A percentile compares a stretch with the other conserved stretches of the same genome.
These are phyloP conservation scores for Orthonyx spaldingii DNA, from an alignment of 2,113 vertebrate genomes.

Conservation along the genomic window DNA sequence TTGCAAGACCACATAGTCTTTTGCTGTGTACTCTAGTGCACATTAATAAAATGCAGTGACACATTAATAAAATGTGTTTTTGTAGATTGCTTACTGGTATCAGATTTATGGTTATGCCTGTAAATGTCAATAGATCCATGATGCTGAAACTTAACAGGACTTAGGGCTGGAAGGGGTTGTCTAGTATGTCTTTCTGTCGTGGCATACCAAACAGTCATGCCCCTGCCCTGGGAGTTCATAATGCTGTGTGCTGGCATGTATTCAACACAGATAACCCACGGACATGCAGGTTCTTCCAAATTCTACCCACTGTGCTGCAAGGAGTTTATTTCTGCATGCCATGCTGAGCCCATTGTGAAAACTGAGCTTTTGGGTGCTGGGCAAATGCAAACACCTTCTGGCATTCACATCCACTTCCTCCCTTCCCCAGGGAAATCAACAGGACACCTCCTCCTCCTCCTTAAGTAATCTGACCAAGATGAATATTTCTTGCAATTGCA, in stretches of 20 bases:
- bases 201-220: not conserved
- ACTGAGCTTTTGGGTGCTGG: fast-evolving
- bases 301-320: not conserved
- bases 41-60: constrained; percentile 48
- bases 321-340: not conserved
- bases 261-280: not conserved
- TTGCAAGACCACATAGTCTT: not conserved
- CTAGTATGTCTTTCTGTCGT: not conserved
- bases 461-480: not conserved
- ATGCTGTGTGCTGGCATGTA: not conserved
- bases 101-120: constrained; percentile 13
- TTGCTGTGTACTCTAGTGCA: constrained; percentile 1
- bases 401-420: not conserved
- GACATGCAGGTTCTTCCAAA: not conserved
- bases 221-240: not conserved
- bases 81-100: not conserved
- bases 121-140: not conserved
- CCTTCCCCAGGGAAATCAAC: not conserved
- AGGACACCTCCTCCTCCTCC: not conserved
- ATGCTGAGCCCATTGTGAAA: not conserved
- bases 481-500: not conserved
- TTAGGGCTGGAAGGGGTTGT: not conserved
- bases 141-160: not conserved
- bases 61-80: constrained; percentile 46
- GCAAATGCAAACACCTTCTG: not conserved